These are phyloP conservation scores for Mechanitis mazaeus DNA, from an alignment of 2,888 invertebrate genomes.

Conservation along the genomic window DNA sequence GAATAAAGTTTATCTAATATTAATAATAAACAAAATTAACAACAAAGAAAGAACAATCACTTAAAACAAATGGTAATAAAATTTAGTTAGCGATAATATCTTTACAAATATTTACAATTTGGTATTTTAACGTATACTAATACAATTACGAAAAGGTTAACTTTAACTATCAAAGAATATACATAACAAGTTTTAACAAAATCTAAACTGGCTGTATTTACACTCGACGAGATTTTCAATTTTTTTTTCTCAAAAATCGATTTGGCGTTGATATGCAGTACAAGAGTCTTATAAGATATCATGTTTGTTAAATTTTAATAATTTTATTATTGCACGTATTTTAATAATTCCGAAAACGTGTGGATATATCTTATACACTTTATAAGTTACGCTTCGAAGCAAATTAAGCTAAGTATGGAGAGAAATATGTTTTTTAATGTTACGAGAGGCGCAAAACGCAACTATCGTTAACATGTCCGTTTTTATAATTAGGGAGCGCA, in stretches of 20 bases:
- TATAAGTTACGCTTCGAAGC: constrained; percentile 22
- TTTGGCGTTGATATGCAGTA: constrained; percentile 72
- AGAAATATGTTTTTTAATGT: not conserved
- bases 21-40: constrained; percentile 70
- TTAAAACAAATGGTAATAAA: constrained; percentile 75
- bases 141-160: constrained; percentile 63
- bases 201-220: constrained; percentile 51
- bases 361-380: constrained; percentile 21
- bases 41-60: constrained; percentile 74
- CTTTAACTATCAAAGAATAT: constrained; percentile 52
- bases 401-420: constrained; percentile 20
- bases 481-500: constrained; percentile 2
- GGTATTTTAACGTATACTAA: constrained; percentile 74
- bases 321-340: constrained; percentile 58
- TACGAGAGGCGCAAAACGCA: not conserved
- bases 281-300: constrained; percentile 49
- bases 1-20: constrained; percentile 37
- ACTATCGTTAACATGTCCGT: constrained; percentile 4
- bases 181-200: constrained; percentile 71
- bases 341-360: constrained; percentile 27
- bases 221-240: constrained; percentile 47
- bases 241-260: constrained; percentile 50
- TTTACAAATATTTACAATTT: constrained; percentile 76
- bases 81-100: constrained; percentile 74
- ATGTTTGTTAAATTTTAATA: constrained; percentile 39